Base-by-base conservation (phyloP, 2,888 invertebrate species). In the Schizotus pectinicornis region DNA sequence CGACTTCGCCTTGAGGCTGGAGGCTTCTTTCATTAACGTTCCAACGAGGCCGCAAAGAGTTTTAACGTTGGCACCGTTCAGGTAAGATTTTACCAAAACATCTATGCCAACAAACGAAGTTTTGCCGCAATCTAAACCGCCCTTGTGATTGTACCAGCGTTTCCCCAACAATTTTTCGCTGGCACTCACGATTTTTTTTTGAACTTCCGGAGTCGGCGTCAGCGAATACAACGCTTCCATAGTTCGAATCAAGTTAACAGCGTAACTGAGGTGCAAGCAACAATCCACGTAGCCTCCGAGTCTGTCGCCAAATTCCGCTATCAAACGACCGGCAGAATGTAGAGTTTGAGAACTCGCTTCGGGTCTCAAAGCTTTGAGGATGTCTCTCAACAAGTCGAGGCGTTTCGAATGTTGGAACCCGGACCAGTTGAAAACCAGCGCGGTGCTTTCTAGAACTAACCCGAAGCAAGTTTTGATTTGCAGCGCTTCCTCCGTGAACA, bases 81-180 rank as follows among this genome's bases (percentile, higher is more conserved):
- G 82, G 75, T 86, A 89, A n/a, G 84, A 83, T 68, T 85, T 85
- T 9, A 90, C 78, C 48, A 92, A 77, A 58, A 82, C 81, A 70
- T 89, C 86, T 9, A 91, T 70, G 51, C 75, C 70, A 7, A 67
- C 49, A 51, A 69, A 70, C 14, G 65, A 67, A 14, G 61, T 73
- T 7, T 88, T 81, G 8, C 91, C 91, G 62, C 85, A 87, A 71
- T 89, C 88, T 50, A 81, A 74, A 58, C 79, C 72, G 1, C 89
- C 89, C 65, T 86, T 84, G 36, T 81, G 75, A 59, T 85, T 84
- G 67, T 85, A 86, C 93, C 93, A 93, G 61, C 86, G 85, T 51
- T 84, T 83, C 33, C 81, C 83, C 63, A 93, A 79, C 65, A 91
- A 81, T 42, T 79, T 80, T 56, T 83, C 81, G 57, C 84, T 81